Evolutionary conservation across 2,888 invertebrate genomes (phyloP).

Genomic region (Cremastinae sp.): DNA sequence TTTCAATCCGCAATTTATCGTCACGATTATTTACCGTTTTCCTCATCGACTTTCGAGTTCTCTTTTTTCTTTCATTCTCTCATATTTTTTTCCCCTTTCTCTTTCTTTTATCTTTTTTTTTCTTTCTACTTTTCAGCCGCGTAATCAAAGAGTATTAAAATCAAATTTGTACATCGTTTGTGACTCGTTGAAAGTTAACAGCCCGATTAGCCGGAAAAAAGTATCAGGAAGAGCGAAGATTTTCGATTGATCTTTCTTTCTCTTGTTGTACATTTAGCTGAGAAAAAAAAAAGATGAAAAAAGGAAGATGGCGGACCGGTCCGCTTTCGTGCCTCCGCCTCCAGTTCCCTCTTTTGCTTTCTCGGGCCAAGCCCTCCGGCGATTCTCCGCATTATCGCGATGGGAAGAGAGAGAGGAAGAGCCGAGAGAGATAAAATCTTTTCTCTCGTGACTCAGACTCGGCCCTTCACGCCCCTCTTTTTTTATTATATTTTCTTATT

Average conservation of each 20-base stretch:
- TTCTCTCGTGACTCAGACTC: constrained; percentile 53
- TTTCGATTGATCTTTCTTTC: not conserved
- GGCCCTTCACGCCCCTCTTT: constrained; percentile 48
- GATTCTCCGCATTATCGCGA: constrained; percentile 6
- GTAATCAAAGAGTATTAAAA: not conserved
- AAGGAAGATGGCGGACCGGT: constrained; percentile 12
- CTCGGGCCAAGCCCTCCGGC: no score
- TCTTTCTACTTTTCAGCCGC: not conserved
- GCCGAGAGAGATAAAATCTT: constrained; percentile 27
- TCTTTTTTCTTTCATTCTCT: no score
- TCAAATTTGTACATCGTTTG: not conserved
- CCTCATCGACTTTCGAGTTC: no score
- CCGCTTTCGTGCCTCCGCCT: not conserved
- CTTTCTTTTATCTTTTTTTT: no score
- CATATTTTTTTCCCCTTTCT: no score
- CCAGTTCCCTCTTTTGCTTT: not conserved
- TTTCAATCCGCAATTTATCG: not conserved
- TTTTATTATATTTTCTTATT: constrained; percentile 8
- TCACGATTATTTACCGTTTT: not conserved
- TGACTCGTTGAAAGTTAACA: no score
- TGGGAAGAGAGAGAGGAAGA: no score
- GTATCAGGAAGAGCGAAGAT: not conserved
- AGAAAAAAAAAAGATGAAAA: not conserved
- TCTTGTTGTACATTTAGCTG: not conserved
- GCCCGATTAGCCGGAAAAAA: no score